Conservation (phyloP, 2,888 invertebrate genomes). For the Hirtodrosophila cameraria region DNA sequence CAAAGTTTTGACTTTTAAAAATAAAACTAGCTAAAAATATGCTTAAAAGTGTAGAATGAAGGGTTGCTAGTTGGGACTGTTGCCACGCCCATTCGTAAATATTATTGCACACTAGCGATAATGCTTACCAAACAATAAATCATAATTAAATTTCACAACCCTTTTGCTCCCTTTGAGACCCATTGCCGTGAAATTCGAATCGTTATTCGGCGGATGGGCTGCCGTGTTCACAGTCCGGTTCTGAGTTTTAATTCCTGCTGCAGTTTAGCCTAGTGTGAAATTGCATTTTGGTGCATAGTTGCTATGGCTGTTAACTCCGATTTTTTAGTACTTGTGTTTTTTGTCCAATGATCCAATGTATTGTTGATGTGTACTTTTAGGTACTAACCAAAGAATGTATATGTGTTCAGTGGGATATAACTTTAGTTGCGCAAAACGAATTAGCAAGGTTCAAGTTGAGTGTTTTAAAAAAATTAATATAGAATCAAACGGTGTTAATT, state of each 20-base stretch:
- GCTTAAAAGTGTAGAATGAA: conserved; percentile 10
- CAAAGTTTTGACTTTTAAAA: conserved; percentile 43
- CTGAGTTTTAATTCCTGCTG: conserved; percentile 23
- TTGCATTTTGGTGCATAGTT: conserved; percentile 56
- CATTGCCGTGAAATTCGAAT: conserved; percentile 17
- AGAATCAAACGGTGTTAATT: too few species aligned
- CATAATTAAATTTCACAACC: conserved; percentile 73
- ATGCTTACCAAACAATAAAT: conserved; percentile 55
- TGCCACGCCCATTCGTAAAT: neutral
- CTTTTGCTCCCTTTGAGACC: conserved; percentile 37
- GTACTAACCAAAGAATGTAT: too few species aligned
- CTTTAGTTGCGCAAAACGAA: too few species aligned
- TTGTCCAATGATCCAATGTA: too few species aligned
- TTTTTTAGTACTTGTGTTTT: too few species aligned
- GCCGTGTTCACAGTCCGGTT: neutral
- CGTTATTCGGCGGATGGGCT: conserved; percentile 11
- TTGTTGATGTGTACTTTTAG: too few species aligned
- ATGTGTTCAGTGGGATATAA: too few species aligned
- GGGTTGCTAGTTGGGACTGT: neutral
- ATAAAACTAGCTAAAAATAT: conserved; percentile 42
- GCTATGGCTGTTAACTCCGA: too few species aligned
- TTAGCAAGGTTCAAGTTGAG: too few species aligned
- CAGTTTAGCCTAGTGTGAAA: conserved; percentile 70
- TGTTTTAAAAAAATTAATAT: too few species aligned
- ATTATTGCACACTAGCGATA: neutral